Percentiles rank a stretch among this genome's conserved stretches.
phyloP scores from a whole-genome alignment of 2,113 vertebrate genomes.

The Caranx ignobilis region DNA sequence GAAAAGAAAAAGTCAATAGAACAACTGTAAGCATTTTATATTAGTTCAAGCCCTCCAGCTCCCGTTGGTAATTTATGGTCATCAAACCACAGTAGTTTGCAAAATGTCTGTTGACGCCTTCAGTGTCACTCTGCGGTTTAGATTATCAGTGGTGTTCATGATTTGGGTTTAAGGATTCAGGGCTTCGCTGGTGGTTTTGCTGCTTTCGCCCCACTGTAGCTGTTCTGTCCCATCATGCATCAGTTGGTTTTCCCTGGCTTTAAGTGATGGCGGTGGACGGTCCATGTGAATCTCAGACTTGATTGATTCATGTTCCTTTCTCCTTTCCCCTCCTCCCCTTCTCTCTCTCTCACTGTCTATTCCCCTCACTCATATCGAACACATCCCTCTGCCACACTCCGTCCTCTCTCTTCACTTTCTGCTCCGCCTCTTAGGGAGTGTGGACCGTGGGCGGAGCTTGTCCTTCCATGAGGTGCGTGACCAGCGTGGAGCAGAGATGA shows the following conservation, averaged over 20 bases:
- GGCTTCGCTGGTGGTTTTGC: conserved; percentile 29
- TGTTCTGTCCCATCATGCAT: not conserved
- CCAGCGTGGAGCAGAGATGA: conserved; percentile 90
- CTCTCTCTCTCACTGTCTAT: too few relatives aligned
- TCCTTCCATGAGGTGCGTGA: conserved; percentile 90
- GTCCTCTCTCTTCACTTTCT: not conserved
- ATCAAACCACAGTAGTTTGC: not conserved
- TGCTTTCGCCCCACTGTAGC: not conserved
- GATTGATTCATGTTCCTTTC: not conserved
- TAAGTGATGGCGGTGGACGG: conserved; percentile 8
- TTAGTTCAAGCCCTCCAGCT: not conserved
- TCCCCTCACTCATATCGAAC: not conserved
- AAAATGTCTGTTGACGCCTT: not conserved
- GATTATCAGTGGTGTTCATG: not conserved
- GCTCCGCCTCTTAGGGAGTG: conserved; percentile 82
- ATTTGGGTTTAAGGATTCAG: conserved; percentile 13
- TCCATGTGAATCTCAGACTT: not conserved
- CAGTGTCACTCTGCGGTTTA: conserved; percentile 10
- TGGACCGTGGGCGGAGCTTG: conserved; percentile 85
- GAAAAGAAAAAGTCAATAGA: too few relatives aligned
- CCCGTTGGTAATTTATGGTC: not conserved
- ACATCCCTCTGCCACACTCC: not conserved
- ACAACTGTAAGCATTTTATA: too few relatives aligned
- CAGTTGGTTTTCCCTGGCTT: not conserved
- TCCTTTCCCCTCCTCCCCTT: not conserved